phyloP scores from a whole-genome alignment of 2,888 invertebrate species.

The Agonopterix arenella region DNA sequence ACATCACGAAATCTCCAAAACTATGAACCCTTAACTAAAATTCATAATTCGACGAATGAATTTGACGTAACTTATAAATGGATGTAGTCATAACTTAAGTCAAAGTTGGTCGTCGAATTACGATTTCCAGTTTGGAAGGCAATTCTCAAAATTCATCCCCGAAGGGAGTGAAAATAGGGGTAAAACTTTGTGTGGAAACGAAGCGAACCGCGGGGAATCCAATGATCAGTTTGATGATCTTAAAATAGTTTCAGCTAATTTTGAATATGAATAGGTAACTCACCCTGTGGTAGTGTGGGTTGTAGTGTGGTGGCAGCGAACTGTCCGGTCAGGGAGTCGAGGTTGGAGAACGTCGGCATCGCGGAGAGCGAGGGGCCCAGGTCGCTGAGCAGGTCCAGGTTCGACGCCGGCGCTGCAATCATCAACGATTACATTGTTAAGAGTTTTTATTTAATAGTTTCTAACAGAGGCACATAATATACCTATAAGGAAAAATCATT shows the following conservation, averaged over 20 bases:
- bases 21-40: too few species aligned
- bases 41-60: too few species aligned
- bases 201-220: slow-evolving; percentile 31
- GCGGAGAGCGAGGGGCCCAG: slow-evolving; percentile 20
- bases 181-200: not conserved
- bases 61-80: too few species aligned
- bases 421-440: not conserved
- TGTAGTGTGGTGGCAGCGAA: slow-evolving; percentile 32
- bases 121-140: too few species aligned
- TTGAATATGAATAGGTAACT: not conserved
- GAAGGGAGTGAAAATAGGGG: too few species aligned
- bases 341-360: slow-evolving; percentile 6
- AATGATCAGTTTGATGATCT: not conserved
- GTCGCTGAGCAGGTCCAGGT: slow-evolving; percentile 52
- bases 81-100: too few species aligned
- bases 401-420: slow-evolving; percentile 38
- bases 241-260: not conserved
- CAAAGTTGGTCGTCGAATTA: too few species aligned
- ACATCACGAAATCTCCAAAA: too few species aligned
- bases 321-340: slow-evolving; percentile 32
- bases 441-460: too few species aligned
- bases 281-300: slow-evolving; percentile 15
- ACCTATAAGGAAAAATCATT: too few species aligned
- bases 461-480: too few species aligned
- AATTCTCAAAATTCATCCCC: too few species aligned